A percentile compares a stretch with the other conserved stretches of the same genome.
These are phyloP conservation scores for Luperina nickerlii DNA, from an alignment of 2,888 invertebrate genomes.

Conservation along the genomic window DNA sequence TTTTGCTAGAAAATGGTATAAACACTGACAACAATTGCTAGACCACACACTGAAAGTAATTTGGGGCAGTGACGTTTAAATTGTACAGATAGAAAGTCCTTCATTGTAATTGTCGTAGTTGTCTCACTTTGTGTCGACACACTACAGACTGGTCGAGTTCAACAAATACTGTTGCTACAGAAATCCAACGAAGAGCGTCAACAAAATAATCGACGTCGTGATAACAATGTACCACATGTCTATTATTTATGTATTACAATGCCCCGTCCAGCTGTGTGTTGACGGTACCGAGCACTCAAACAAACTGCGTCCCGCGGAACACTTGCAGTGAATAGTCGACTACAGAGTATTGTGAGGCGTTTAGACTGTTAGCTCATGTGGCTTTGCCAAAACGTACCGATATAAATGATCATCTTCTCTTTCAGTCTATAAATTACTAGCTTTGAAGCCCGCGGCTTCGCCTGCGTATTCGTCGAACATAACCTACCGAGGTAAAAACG, in stretches of 20 bases:
- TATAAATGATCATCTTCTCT: neutral
- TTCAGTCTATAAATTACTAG: neutral
- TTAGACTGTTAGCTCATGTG: neutral
- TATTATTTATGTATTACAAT: constrained; percentile 6
- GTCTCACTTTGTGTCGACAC: constrained; percentile 9
- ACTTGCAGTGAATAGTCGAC: neutral
- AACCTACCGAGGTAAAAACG: neutral
- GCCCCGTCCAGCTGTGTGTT: constrained; percentile 18
- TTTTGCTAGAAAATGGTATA: neutral
- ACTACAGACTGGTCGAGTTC: constrained; percentile 1
- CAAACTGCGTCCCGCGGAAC: constrained; percentile 22
- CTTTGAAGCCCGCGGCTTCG: neutral
- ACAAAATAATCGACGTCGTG: constrained; percentile 39
- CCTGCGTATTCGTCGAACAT: too few species aligned
- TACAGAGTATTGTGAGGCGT: neutral
- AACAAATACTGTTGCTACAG: neutral
- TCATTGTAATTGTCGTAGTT: constrained; percentile 8
- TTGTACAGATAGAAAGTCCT: neutral
- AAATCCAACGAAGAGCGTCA: constrained; percentile 1
- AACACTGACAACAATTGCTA: neutral
- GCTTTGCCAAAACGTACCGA: neutral
- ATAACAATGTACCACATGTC: constrained; percentile 22
- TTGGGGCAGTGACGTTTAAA: neutral
- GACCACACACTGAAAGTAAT: neutral
- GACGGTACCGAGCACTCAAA: neutral